Evolutionary conservation across 2,888 invertebrate species (phyloP), one percentile per base, ranked within the genome.

Genomic region (Panzeria rudis): DNA sequence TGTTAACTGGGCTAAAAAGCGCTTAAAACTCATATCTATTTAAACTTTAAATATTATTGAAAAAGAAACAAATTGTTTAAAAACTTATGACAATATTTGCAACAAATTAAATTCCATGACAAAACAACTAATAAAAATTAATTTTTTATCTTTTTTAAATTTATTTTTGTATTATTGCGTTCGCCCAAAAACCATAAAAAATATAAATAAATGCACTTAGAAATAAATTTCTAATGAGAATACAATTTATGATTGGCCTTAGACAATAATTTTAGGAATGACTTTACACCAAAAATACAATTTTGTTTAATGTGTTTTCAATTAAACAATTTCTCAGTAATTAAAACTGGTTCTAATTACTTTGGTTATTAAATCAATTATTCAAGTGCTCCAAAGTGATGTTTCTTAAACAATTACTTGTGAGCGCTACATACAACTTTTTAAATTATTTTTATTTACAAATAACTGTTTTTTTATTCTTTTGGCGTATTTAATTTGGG

Each of bases 321-420:
- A 41, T 62, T 62, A 62, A 62, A 62, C 23, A 38, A 38, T 62
- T 64, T 25, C 25, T 44, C 2, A 29, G 44, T 11, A 64, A 25
- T 64, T 20, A 41, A 66, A 66, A 66, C 47, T 50, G 20, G 47
- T 50, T 66, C 7, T 20, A 66, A 66, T 66, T 50, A 47, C n/a
- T 64, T 64, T 64, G 2, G 5, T 64, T n/a, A 44, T 47, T 64
- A 2, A 64, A 20, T 25, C 25, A 38, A 62, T 41, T 41, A 62
- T 7, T 38, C 61, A 54, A 23, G 11, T 17, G 8, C 8, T 32
- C n/a, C 8, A 35, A 35, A 59, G 11, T 5, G 9, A 50, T 4
- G 1, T 41, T 8, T 35, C n/a, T 35, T 35, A 6, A 35, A 1
- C 7, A 35, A 35, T 35, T 8, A 35, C 35, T 8, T 7, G 9